Percentiles rank a stretch among this genome's conserved stretches.
Conservation (phyloP, 2,888 invertebrate species). For the Ormyrus nitidulus region DNA sequence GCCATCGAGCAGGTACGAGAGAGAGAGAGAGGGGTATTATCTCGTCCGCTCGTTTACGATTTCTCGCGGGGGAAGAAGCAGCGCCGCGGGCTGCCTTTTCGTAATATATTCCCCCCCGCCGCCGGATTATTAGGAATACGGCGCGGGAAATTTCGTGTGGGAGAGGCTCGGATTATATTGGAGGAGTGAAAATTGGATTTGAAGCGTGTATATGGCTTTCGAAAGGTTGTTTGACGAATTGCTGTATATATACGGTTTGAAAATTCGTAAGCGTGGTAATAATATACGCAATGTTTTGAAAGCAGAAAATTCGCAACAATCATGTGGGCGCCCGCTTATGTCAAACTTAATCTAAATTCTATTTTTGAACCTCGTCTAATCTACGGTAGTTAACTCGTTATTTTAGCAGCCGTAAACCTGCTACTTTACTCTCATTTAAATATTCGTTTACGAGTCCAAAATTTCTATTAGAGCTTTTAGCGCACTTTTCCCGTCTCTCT, state of each 20-base stretch:
- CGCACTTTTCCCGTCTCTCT: no score
- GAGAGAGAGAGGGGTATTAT: constrained; percentile 15
- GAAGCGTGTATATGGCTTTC: no score
- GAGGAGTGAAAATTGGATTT: no score
- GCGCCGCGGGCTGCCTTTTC: constrained; percentile 27
- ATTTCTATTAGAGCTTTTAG: no score
- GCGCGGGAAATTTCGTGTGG: no score
- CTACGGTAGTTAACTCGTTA: background rate
- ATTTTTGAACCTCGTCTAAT: constrained; percentile 37
- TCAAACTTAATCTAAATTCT: constrained; percentile 16
- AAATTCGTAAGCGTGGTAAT: background rate
- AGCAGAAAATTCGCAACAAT: constrained; percentile 10
- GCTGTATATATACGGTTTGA: no score
- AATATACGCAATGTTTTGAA: constrained; percentile 3
- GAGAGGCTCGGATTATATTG: no score
- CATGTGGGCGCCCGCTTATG: constrained; percentile 36
- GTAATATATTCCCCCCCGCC: background rate
- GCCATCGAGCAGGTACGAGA: constrained; percentile 6
- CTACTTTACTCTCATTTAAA: no score
- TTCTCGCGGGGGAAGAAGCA: constrained; percentile 24
- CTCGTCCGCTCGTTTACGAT: constrained; percentile 42
- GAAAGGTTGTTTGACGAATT: no score
- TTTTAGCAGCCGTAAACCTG: no score
- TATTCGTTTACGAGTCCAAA: no score
- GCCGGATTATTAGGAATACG: background rate